Evolutionary conservation across 1,140 invertebrate species (phyloP).

Genomic region (Heterodera schachtii): DNA sequence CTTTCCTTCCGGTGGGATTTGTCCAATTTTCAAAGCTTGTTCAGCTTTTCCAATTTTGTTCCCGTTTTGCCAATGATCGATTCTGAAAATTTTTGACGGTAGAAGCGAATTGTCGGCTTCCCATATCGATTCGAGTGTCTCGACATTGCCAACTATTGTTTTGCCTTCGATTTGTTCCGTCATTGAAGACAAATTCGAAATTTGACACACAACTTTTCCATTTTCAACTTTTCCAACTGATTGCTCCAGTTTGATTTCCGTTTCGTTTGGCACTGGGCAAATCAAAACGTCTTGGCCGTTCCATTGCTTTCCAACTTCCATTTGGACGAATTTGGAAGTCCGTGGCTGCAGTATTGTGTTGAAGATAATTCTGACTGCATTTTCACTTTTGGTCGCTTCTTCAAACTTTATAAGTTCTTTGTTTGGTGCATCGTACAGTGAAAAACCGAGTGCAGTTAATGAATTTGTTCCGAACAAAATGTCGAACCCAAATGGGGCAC

Average conservation of each 20-base stretch:
- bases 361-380: slow-evolving; percentile 3
- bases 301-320: slow-evolving; percentile 2
- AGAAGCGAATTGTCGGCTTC: not conserved
- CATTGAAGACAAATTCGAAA: not conserved
- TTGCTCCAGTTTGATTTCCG: not conserved
- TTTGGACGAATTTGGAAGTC: not conserved
- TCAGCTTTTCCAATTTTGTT: not conserved
- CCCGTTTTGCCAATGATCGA: not conserved
- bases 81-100: too few species aligned
- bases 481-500: not conserved
- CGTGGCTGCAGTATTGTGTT: not conserved
- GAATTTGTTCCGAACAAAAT: slow-evolving; percentile 5
- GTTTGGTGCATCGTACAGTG: not conserved
- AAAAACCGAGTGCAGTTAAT: not conserved
- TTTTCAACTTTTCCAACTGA: not conserved
- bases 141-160: not conserved
- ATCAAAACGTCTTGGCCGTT: slow-evolving; percentile 2
- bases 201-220: not conserved
- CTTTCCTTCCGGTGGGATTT: not conserved
- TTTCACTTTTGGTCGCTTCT: not conserved
- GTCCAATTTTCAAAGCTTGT: not conserved
- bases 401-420: slow-evolving; percentile 10
- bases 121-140: not conserved
- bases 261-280: not conserved
- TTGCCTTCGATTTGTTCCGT: not conserved